Evolutionary conservation across 2,888 invertebrate species (phyloP).

Genomic region (Catocala fraxini): DNA sequence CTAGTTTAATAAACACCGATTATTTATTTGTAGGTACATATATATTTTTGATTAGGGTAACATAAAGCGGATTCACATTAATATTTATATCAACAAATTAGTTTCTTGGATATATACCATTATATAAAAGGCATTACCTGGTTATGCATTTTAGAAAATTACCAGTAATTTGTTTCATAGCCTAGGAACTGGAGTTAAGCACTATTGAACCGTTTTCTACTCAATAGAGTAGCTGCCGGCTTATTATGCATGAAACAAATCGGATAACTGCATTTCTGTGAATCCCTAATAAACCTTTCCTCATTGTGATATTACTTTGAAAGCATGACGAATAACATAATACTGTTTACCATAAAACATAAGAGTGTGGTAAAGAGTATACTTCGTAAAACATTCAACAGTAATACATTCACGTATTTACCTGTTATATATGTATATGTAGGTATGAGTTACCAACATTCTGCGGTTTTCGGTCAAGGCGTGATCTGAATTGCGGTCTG

Average conservation of each 20-base stretch:
- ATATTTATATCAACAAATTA: no score
- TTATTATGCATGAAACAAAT: conserved; percentile 2
- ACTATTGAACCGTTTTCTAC: not conserved
- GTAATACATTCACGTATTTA: conserved; percentile 32
- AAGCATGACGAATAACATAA: conserved; percentile 12
- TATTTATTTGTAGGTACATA: no score
- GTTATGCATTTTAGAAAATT: not conserved
- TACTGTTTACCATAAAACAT: conserved; percentile 6
- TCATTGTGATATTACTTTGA: conserved; percentile 4
- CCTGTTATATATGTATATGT: conserved; percentile 21
- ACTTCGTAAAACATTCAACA: conserved; percentile 17
- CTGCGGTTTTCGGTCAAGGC: conserved; percentile 57
- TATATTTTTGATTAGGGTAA: no score
- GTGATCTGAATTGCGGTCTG: conserved; percentile 54
- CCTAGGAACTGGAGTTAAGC: not conserved
- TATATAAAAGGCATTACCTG: no score
- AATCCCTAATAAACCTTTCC: conserved; percentile 12
- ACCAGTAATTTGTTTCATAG: not conserved
- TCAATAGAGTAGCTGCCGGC: not conserved
- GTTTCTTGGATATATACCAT: no score
- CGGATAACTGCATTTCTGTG: conserved; percentile 9
- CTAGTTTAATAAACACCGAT: no score
- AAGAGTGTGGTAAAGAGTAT: conserved; percentile 18
- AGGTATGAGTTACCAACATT: conserved; percentile 45
- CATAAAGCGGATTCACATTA: no score